Conservation (phyloP, 1,140 invertebrate species). For the Zophobas morio region DNA sequence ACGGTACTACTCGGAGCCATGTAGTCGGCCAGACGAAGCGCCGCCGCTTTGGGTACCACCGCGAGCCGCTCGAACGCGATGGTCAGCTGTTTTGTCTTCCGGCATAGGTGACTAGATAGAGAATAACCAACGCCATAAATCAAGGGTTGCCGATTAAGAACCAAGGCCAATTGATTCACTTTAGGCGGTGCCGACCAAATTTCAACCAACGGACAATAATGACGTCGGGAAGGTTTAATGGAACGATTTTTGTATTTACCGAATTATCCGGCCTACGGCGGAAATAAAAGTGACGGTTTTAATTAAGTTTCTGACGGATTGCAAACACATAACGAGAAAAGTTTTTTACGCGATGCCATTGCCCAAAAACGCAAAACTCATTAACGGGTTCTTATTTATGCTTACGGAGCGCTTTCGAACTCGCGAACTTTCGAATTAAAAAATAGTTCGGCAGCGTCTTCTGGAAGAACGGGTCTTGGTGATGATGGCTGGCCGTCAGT, state of each 20-base stretch:
- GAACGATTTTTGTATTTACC: slow-evolving; percentile 12
- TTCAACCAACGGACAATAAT: slow-evolving; percentile 13
- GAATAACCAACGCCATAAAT: slow-evolving; percentile 55
- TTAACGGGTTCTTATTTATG: neutral
- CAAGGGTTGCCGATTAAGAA: slow-evolving; percentile 56
- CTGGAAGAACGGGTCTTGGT: no score
- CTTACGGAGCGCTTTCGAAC: neutral
- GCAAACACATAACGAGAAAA: neutral
- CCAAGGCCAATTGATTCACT: slow-evolving; percentile 47
- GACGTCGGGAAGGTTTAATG: slow-evolving; percentile 1
- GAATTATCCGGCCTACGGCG: neutral
- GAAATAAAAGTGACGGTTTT: slow-evolving; percentile 11
- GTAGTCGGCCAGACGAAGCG: slow-evolving; percentile 40
- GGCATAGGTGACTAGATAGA: slow-evolving; percentile 56
- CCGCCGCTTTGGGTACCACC: neutral
- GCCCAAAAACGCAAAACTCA: slow-evolving; percentile 2
- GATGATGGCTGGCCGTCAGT: no score
- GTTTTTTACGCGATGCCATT: neutral
- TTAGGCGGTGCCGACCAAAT: slow-evolving; percentile 36
- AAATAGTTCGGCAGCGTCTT: neutral
- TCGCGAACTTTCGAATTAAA: neutral
- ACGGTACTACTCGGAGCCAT: slow-evolving; percentile 49
- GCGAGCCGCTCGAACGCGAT: slow-evolving; percentile 23
- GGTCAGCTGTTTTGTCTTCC: slow-evolving; percentile 54
- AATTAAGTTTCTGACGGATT: neutral